phyloP scores from a whole-genome alignment of 2,113 vertebrate species.

The Pontoporia blainvillei region DNA sequence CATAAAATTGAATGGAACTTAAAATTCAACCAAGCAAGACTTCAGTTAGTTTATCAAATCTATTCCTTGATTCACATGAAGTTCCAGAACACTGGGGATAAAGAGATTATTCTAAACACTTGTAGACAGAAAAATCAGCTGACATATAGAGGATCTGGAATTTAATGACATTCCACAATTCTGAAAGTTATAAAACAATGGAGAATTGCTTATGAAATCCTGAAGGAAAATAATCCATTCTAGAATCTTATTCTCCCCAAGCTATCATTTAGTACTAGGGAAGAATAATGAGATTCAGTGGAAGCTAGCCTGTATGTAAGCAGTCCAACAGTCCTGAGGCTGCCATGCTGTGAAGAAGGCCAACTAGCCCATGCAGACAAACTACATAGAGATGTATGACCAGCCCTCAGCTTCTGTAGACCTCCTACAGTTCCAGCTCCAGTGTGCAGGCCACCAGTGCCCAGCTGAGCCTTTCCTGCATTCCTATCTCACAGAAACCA shows the following conservation, averaged over 20 bases:
- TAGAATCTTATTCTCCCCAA: background rate
- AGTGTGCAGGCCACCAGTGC: background rate
- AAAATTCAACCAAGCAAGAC: background rate
- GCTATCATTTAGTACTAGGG: background rate
- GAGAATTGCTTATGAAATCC: background rate
- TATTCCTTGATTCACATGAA: background rate
- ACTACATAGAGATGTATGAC: background rate
- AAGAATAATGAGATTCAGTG: background rate
- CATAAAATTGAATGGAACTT: background rate
- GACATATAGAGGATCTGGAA: background rate
- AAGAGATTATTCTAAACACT: background rate
- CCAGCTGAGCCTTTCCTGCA: background rate
- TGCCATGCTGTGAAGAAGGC: background rate
- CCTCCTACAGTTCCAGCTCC: background rate
- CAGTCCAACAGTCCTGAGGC: background rate
- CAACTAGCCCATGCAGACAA: background rate
- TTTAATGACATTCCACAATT: background rate
- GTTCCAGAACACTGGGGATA: background rate
- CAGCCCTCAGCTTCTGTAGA: background rate
- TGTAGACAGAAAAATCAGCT: background rate
- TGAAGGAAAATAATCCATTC: background rate
- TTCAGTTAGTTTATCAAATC: background rate
- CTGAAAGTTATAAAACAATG: background rate
- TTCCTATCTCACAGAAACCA: background rate
- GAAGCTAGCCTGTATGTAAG: background rate